Evolutionary conservation across 2,113 vertebrate genomes (phyloP).

Genomic region (Eurystomus gularis): DNA sequence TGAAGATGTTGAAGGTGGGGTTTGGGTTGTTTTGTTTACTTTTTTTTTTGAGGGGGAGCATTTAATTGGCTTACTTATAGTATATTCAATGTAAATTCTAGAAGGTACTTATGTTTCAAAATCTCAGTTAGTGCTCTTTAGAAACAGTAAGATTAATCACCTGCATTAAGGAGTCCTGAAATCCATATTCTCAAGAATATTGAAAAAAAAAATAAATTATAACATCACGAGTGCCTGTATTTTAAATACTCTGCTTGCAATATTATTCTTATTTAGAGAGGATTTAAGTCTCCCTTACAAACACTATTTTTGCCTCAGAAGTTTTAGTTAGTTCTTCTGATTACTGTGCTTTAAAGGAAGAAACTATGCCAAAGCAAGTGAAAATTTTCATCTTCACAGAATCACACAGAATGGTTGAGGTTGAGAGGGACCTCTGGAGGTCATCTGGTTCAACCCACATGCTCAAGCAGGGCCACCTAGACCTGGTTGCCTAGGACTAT

Average conservation of each 20-base stretch:
- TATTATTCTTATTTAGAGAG: background rate
- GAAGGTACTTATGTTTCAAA: background rate
- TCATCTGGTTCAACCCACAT: background rate
- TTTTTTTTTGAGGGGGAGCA: background rate
- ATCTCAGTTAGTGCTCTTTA: background rate
- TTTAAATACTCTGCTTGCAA: background rate
- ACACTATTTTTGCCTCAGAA: background rate
- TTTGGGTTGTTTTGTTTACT: fast-evolving
- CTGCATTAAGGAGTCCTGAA: background rate
- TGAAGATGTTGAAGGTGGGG: background rate
- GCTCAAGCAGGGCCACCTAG: background rate
- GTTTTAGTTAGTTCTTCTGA: background rate
- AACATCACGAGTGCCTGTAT: background rate
- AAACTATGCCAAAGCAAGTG: background rate
- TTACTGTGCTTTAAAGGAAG: background rate
- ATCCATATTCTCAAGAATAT: background rate
- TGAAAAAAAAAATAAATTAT: background rate
- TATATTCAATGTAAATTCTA: background rate
- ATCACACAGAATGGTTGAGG: background rate
- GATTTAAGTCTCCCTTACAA: background rate
- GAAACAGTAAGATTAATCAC: background rate
- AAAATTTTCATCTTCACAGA: background rate
- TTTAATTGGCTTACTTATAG: background rate
- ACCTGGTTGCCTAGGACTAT: background rate
- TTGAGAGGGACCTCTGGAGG: background rate